These are phyloP conservation scores for Drosophila basisetae DNA, from an alignment of 2,888 invertebrate genomes.

Conservation along the genomic window DNA sequence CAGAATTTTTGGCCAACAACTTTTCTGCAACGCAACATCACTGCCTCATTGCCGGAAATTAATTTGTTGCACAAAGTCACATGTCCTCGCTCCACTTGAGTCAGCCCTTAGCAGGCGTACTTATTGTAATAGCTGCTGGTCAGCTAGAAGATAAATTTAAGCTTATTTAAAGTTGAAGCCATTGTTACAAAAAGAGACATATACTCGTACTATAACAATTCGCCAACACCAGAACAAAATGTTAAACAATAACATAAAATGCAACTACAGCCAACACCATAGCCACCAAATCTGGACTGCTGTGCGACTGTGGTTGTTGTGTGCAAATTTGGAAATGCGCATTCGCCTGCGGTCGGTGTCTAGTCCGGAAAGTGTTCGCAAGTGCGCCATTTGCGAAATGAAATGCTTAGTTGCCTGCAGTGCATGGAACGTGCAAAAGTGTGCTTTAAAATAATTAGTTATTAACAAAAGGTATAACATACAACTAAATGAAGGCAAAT, in stretches of 20 bases:
- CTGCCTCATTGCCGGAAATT: conserved; percentile 49
- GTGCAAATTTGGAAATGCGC: conserved; percentile 11
- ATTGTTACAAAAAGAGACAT: conserved; percentile 36
- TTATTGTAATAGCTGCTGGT: background rate
- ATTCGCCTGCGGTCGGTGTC: conserved; percentile 16
- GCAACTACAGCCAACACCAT: conserved; percentile 27
- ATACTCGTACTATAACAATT: conserved; percentile 21
- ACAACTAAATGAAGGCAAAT: too few species aligned
- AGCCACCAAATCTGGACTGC: conserved; percentile 10
- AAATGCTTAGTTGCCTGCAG: conserved; percentile 39
- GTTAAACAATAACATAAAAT: conserved; percentile 47
- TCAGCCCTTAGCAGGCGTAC: background rate
- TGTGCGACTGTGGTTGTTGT: conserved; percentile 7
- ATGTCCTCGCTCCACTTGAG: conserved; percentile 10
- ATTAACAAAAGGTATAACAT: background rate
- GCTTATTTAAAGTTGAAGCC: conserved; percentile 44
- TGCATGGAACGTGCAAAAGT: background rate
- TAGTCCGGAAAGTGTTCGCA: conserved; percentile 13
- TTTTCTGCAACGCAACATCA: conserved; percentile 33
- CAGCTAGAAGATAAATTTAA: conserved; percentile 27
- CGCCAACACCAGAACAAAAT: conserved; percentile 31
- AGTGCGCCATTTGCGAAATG: conserved; percentile 60
- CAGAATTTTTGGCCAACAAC: conserved; percentile 23
- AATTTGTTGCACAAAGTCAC: conserved; percentile 45
- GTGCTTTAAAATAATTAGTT: background rate